Conservation (phyloP, 2,888 invertebrate species). For the Nephrotoma guestfalica region DNA sequence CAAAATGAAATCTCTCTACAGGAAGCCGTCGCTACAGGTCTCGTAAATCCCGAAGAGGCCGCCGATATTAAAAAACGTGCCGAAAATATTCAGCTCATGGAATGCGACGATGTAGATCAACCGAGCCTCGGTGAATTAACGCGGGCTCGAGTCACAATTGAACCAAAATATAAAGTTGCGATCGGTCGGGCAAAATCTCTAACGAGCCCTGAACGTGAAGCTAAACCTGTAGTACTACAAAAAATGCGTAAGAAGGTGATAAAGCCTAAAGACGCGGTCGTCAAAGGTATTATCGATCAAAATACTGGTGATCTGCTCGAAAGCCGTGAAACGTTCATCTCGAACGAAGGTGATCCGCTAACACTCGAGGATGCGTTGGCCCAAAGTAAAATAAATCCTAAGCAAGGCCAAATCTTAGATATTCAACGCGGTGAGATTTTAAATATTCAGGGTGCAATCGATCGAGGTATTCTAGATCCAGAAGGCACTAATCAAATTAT, state of each 20-base stretch:
- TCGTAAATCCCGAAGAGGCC: conserved; percentile 37
- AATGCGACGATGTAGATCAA: conserved; percentile 20
- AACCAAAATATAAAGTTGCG: conserved; percentile 52
- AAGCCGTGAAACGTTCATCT: conserved; percentile 40
- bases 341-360: conserved; percentile 42
- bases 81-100: conserved; percentile 29
- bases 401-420: conserved; percentile 66
- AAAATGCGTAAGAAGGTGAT: conserved; percentile 65
- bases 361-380: conserved; percentile 65
- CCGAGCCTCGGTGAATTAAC: conserved; percentile 40
- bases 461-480: conserved; percentile 65
- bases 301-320: conserved; percentile 58
- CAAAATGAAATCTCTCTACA: conserved; percentile 41
- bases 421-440: conserved; percentile 66
- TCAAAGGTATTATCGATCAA: conserved; percentile 63
- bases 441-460: conserved; percentile 70
- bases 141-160: conserved; percentile 36
- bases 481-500: conserved; percentile 60
- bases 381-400: conserved; percentile 52
- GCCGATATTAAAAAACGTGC: conserved; percentile 23
- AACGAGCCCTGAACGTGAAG: conserved; percentile 43
- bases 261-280: conserved; percentile 59
- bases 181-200: conserved; percentile 42
- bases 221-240: conserved; percentile 55
- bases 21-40: conserved; percentile 41